Percentiles rank a stretch among this genome's conserved stretches.
Conservation (phyloP, 2,888 invertebrate species). For the Hermaeophaga mercurialis region DNA sequence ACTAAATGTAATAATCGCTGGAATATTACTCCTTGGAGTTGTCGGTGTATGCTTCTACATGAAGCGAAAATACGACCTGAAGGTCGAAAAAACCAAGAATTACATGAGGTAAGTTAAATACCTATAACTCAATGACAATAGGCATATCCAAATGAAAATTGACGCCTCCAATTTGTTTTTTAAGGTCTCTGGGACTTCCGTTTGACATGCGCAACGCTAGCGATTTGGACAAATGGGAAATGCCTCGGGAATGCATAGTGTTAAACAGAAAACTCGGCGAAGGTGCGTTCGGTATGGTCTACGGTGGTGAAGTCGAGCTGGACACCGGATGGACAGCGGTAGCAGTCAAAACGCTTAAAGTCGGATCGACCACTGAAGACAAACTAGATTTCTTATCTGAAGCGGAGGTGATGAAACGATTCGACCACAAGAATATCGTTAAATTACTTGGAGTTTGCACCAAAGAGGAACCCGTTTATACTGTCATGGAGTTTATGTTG, state of each 20-base stretch:
- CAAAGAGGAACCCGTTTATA: slow-evolving; percentile 84
- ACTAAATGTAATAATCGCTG: slow-evolving; percentile 65
- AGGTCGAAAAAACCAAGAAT: slow-evolving; percentile 68
- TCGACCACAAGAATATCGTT: slow-evolving; percentile 88
- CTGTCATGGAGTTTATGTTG: slow-evolving; percentile 93
- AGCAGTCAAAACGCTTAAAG: slow-evolving; percentile 87
- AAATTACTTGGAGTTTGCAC: slow-evolving; percentile 82
- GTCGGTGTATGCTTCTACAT: slow-evolving; percentile 61
- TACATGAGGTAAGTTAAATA: slow-evolving; percentile 66
- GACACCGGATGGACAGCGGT: slow-evolving; percentile 78
- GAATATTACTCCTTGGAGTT: slow-evolving; percentile 63
- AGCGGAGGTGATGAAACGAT: slow-evolving; percentile 92
- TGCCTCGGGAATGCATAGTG: slow-evolving; percentile 81
- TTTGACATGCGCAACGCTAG: slow-evolving; percentile 53
- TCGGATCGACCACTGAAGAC: slow-evolving; percentile 81
- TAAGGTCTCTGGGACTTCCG: slow-evolving; percentile 64
- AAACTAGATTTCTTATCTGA: slow-evolving; percentile 91
- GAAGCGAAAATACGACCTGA: slow-evolving; percentile 72
- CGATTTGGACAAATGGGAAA: slow-evolving; percentile 85
- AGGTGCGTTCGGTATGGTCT: slow-evolving; percentile 92
- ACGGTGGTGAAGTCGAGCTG: slow-evolving; percentile 86
- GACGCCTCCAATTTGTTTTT: background rate
- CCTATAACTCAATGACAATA: no score
- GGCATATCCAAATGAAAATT: no score
- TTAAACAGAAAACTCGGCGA: slow-evolving; percentile 85